Evolutionary conservation across 1,140 invertebrate species (phyloP), one percentile per base, ranked within the genome.

Genomic region (Cydia pomonella): DNA sequence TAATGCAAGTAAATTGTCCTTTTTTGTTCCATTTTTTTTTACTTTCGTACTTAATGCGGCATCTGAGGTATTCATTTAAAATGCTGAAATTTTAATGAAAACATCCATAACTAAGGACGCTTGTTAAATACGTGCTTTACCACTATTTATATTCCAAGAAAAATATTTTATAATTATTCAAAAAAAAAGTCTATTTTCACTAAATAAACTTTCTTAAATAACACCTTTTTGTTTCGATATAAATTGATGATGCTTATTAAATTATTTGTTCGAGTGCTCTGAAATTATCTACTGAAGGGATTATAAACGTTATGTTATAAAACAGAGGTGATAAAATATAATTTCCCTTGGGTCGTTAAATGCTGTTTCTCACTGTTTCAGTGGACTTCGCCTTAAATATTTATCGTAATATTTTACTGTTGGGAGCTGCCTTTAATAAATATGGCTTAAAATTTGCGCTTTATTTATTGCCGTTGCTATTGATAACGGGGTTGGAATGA

Each of bases 261-360:
- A 69, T 69, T 69, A 69, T 69, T 69, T 69, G 29, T n/a, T 16
- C n/a, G 64, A 69, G 64, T 18, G 29, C 33, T 69, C 64, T 27
- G 29, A 69, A 69, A 69, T 69, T 69, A 38, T 33, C 29, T 69
- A 38, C 64, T 69, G 64, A 69, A 69, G 64, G 64, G 33, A 69
- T 69, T 69, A 41, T 69, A 69, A 69, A 69, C 64, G 64, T 21
- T 69, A 33, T 69, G 64, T 21, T 69, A 33, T 69, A 33, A 33
- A 69, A 69, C 64, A 41, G 64, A 69, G 64, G 64, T 69, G 64
- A 69, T 69, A 69, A 69, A 69, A 69, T 69, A 69, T 69, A 69
- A 69, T 69, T 69, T 69, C 64, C 64, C 64, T 41, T 41, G 64
- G 64, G 64, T 41, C 64, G 29, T 69, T 69, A 69, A 69, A 69